Conservation (phyloP, 2,797 vertebrate genomes). For the Ispidina picta region DNA sequence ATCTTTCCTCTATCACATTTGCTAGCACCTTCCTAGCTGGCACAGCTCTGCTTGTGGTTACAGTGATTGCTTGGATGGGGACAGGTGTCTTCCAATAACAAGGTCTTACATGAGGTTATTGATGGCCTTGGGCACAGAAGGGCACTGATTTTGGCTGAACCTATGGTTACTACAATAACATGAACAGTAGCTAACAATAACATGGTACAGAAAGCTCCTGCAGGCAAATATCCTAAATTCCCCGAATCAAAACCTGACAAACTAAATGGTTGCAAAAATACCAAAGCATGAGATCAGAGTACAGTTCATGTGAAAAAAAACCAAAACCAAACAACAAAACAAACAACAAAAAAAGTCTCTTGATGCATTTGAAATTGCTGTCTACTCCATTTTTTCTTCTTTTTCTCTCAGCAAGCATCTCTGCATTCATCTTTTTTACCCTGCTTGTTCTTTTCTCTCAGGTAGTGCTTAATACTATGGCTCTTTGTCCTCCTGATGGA, state of each 20-base stretch:
- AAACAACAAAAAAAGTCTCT: background rate
- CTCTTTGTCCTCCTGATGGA: conserved; percentile 42
- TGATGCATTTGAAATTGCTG: background rate
- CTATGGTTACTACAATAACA: background rate
- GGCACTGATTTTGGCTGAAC: background rate
- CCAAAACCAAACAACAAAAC: too few relatives aligned
- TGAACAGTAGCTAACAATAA: background rate
- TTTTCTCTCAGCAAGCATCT: conserved; percentile 8
- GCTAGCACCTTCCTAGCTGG: background rate
- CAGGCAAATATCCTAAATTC: background rate
- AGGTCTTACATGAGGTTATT: background rate
- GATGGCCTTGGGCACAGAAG: background rate
- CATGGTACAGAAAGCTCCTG: background rate
- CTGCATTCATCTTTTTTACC: background rate
- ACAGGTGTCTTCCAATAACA: background rate
- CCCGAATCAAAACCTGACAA: background rate
- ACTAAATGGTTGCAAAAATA: background rate
- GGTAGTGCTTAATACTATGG: conserved; percentile 2
- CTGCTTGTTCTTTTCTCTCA: conserved; percentile 9
- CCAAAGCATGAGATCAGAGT: background rate
- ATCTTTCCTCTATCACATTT: background rate
- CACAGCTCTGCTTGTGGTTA: background rate
- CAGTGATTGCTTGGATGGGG: background rate
- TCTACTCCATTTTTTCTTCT: background rate
- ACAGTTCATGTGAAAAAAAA: background rate